Percentiles rank a stretch among this genome's conserved stretches.
phyloP scores from a whole-genome alignment of 53 echinoderm and acorn worm species.

The Paracentrotus lividus region DNA sequence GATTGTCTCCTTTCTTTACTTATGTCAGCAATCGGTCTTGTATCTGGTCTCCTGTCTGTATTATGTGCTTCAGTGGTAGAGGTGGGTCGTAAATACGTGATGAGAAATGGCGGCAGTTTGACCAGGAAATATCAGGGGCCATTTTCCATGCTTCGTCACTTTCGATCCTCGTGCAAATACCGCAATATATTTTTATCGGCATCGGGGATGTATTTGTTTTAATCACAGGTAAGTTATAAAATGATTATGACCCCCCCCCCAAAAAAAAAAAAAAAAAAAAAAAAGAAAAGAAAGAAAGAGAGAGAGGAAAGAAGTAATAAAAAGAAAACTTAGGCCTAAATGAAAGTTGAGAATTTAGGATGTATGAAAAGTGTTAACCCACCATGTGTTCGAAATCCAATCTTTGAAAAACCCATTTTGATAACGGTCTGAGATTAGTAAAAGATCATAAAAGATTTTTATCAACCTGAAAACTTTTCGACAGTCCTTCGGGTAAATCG shows the following conservation, averaged over 20 bases:
- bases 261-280: not conserved
- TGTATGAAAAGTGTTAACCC: too few relatives aligned
- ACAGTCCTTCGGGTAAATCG: not conserved
- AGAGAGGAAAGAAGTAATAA: not conserved
- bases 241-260: not conserved
- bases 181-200: conserved; percentile 57
- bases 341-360: too few relatives aligned
- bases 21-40: conserved; percentile 35
- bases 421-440: not conserved
- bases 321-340: too few relatives aligned
- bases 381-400: too few relatives aligned
- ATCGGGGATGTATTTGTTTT: conserved; percentile 46
- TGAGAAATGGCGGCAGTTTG: conserved; percentile 35
- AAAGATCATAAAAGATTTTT: not conserved
- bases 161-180: conserved; percentile 41
- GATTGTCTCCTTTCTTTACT: not conserved
- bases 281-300: not conserved
- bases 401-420: too few relatives aligned
- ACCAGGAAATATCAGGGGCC: conserved; percentile 53
- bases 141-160: conserved; percentile 24
- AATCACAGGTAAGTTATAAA: conserved; percentile 46
- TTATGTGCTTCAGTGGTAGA: conserved; percentile 36
- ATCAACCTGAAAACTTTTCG: not conserved
- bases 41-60: conserved; percentile 5
- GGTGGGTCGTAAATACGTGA: conserved; percentile 6